A percentile compares a stretch with the other conserved stretches of the same genome.
Evolutionary conservation across 2,888 invertebrate species (phyloP).

Genomic region (Corbicula japonica): DNA sequence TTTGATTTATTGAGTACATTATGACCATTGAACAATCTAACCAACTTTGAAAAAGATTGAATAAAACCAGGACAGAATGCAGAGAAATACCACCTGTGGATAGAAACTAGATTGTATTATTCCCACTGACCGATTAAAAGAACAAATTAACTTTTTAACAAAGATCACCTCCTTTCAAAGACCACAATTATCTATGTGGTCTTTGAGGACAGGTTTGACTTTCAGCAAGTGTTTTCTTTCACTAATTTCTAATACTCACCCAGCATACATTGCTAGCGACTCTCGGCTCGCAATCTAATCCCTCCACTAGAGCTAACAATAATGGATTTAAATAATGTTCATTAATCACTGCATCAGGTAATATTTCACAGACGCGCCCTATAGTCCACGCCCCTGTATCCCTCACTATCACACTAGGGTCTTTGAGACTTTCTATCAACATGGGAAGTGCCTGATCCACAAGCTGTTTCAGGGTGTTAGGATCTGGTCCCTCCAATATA

Average conservation of each 20-base stretch:
- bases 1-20: too few species aligned
- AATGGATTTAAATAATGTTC: slow-evolving; percentile 92
- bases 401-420: slow-evolving; percentile 96
- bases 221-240: too few species aligned
- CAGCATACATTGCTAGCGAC: slow-evolving; percentile 99
- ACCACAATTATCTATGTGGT: too few species aligned
- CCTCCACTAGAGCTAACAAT: slow-evolving; percentile 88
- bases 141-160: too few species aligned
- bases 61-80: too few species aligned
- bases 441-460: slow-evolving; percentile 99
- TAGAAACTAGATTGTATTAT: too few species aligned
- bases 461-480: slow-evolving; percentile 94
- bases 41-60: too few species aligned
- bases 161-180: too few species aligned
- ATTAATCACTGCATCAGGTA: slow-evolving; percentile 97
- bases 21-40: too few species aligned
- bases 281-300: slow-evolving; percentile 95
- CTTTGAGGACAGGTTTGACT: too few species aligned
- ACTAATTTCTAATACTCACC: slow-evolving; percentile 88
- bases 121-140: too few species aligned
- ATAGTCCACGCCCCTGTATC: slow-evolving; percentile 99
- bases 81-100: too few species aligned
- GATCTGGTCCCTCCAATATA: slow-evolving; percentile 96
- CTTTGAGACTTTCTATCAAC: slow-evolving; percentile 97
- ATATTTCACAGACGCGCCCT: slow-evolving; percentile 98